Percentiles rank a stretch among this genome's conserved stretches.
phyloP scores from a whole-genome alignment of 2,797 vertebrate genomes.

The Melopsittacus undulatus region DNA sequence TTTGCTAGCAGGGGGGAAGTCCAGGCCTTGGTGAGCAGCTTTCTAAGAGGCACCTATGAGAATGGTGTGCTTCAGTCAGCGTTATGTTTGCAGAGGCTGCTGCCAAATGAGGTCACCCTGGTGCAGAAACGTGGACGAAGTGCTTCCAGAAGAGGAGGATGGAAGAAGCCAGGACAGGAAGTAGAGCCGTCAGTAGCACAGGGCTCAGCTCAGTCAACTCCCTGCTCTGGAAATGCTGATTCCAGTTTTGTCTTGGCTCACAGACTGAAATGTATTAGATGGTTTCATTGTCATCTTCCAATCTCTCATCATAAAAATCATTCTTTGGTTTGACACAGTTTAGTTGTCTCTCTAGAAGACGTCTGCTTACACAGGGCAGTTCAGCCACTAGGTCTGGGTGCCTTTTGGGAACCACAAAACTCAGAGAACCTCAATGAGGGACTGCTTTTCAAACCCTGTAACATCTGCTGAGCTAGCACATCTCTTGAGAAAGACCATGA shows the following conservation, averaged over 20 bases:
- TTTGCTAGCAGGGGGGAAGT: slow-evolving; percentile 53
- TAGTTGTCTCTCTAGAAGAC: neutral
- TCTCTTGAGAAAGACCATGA: neutral
- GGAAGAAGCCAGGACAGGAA: slow-evolving; percentile 46
- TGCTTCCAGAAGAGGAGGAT: neutral
- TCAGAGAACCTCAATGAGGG: neutral
- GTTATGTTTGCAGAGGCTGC: neutral
- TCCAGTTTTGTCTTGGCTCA: slow-evolving; percentile 19
- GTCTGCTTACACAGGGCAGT: neutral
- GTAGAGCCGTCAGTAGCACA: slow-evolving; percentile 2
- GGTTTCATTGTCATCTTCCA: neutral
- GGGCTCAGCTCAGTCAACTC: neutral
- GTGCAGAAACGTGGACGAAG: neutral
- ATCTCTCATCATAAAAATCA: neutral
- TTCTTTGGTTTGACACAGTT: neutral
- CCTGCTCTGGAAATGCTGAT: slow-evolving; percentile 49
- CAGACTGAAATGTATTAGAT: neutral
- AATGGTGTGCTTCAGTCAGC: neutral
- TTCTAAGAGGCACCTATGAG: slow-evolving; percentile 13
- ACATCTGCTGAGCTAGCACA: neutral
- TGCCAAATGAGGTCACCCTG: slow-evolving; percentile 60
- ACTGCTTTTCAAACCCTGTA: neutral
- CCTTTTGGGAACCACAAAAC: neutral
- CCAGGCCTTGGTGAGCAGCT: slow-evolving; percentile 22
- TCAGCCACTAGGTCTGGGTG: neutral